Conservation (phyloP, 1,140 invertebrate species). For the Pogonomyrmex californicus region DNA sequence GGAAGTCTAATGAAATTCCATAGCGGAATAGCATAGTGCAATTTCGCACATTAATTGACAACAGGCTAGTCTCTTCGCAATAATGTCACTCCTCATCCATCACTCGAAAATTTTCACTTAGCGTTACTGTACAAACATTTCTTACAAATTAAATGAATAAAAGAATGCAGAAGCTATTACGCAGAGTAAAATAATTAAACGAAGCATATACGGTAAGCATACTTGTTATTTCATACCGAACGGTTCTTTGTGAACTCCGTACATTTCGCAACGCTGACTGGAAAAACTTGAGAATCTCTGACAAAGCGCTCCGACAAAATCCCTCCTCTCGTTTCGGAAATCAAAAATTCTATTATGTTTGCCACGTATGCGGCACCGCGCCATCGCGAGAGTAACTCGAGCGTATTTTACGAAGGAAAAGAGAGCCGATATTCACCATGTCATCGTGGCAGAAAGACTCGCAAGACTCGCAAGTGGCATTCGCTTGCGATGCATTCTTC, state of each 20-base stretch:
- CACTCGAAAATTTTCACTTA: not conserved
- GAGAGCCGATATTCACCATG: constrained; percentile 29
- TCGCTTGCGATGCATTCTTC: constrained; percentile 44
- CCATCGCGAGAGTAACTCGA: constrained; percentile 19
- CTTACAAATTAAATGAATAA: not conserved
- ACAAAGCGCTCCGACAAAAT: constrained; percentile 15
- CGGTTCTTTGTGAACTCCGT: not conserved
- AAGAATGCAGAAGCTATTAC: constrained; percentile 4
- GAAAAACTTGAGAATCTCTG: constrained; percentile 31
- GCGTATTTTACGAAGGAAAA: constrained; percentile 41
- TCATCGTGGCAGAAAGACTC: constrained; percentile 20
- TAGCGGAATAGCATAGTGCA: constrained; percentile 40
- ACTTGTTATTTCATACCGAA: not conserved
- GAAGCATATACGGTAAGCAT: too few species aligned
- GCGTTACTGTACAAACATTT: not conserved
- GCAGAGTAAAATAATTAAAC: not conserved
- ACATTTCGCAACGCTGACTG: not conserved
- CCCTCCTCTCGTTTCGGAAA: not conserved
- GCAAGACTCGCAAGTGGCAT: constrained; percentile 52
- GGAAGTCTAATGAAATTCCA: constrained; percentile 62
- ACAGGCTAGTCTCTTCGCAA: constrained; percentile 8
- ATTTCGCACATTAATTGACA: constrained; percentile 61
- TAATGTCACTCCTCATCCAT: constrained; percentile 42
- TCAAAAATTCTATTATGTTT: constrained; percentile 62
- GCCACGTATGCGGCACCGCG: constrained; percentile 1